Evolutionary conservation across 1,140 invertebrate species (phyloP).

Genomic region (Zaprionus lachaisei): DNA sequence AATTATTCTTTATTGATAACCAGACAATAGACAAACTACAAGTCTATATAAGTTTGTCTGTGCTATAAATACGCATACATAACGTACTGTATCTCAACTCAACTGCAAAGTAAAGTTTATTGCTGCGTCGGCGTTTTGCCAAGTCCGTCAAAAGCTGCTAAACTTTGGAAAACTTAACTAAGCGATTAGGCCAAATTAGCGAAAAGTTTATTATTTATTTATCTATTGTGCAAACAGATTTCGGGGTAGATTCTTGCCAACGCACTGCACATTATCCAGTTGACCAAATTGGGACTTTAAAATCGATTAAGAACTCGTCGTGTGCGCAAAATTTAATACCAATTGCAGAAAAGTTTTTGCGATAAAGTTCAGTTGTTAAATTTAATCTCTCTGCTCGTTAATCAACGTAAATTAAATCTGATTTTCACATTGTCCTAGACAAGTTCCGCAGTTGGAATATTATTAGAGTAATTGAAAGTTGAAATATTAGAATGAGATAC

Average conservation of each 20-base stretch:
- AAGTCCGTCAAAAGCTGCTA: neutral
- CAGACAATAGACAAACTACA: slow-evolving; percentile 14
- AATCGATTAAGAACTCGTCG: neutral
- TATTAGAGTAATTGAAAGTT: neutral
- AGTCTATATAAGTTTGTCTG: slow-evolving; percentile 7
- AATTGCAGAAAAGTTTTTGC: neutral
- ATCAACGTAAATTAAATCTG: neutral
- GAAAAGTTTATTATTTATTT: slow-evolving; percentile 10
- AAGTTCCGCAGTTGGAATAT: neutral
- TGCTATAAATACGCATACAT: slow-evolving; percentile 5
- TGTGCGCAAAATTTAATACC: neutral
- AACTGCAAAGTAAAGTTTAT: neutral
- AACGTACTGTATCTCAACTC: neutral
- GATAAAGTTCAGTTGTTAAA: neutral
- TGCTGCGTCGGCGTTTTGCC: neutral
- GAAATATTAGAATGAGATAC: neutral
- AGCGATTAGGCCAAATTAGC: neutral
- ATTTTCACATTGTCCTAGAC: neutral
- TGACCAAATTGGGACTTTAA: neutral
- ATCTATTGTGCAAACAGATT: neutral
- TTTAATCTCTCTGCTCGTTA: neutral
- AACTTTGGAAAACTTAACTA: neutral
- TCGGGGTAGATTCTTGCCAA: neutral
- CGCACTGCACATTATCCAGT: neutral
- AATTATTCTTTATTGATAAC: slow-evolving; percentile 65